Percentiles rank a stretch among this genome's conserved stretches.
Evolutionary conservation across 2,888 invertebrate species (phyloP).

Genomic region (Sarcophaga variegata): DNA sequence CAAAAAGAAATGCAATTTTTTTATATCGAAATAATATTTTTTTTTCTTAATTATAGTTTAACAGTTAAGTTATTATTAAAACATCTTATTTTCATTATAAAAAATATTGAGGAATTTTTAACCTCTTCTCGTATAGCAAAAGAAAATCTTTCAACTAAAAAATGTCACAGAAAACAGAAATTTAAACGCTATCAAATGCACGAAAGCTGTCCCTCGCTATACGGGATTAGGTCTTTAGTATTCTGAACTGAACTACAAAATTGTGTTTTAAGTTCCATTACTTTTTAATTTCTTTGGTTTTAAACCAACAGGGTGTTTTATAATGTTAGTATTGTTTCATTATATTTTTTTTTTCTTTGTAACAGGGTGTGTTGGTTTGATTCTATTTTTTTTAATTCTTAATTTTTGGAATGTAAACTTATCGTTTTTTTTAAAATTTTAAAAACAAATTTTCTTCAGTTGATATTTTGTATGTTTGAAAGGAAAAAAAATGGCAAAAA

Average conservation of each 20-base stretch:
- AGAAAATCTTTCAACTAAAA: no score
- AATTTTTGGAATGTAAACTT: not conserved
- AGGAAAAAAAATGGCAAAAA: no score
- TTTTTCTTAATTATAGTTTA: not conserved
- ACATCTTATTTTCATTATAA: no score
- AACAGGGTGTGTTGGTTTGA: conserved; percentile 10
- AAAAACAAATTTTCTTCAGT: no score
- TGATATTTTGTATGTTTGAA: no score
- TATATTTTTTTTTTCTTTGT: not conserved
- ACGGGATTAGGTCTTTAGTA: not conserved
- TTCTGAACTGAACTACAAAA: not conserved
- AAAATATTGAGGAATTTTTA: no score
- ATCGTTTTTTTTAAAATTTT: no score
- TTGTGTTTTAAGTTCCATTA: conserved; percentile 20
- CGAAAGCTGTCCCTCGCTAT: no score
- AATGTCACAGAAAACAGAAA: no score
- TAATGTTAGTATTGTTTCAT: not conserved
- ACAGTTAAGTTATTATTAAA: not conserved
- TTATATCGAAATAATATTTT: not conserved
- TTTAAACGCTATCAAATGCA: no score
- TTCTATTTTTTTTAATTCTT: conserved; percentile 12
- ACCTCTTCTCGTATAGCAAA: no score
- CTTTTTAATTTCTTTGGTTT: not conserved
- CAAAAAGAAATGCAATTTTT: not conserved
- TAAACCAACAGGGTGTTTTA: not conserved